Conservation (phyloP, 2,797 vertebrate genomes). For the Gymnothorax reevesii region DNA sequence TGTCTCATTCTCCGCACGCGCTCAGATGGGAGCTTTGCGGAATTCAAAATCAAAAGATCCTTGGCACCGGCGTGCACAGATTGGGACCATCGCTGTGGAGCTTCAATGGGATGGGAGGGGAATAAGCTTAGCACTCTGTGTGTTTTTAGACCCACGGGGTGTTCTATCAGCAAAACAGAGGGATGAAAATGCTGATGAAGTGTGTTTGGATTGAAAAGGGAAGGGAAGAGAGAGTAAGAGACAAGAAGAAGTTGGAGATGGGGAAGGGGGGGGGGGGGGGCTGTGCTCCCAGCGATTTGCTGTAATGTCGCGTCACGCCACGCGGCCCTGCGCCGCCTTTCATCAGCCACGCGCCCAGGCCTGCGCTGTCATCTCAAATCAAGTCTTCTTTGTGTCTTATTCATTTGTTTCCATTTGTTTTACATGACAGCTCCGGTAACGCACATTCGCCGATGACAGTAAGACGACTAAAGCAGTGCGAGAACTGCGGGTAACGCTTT, state of each 20-base stretch:
- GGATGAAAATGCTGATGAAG: constrained; percentile 42
- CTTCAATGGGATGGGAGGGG: constrained; percentile 29
- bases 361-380: not conserved
- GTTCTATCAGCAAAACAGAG: constrained; percentile 64
- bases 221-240: constrained; percentile 29
- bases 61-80: constrained; percentile 58
- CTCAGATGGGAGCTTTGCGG: constrained; percentile 66
- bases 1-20: constrained; percentile 62
- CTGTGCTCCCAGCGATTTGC: not conserved
- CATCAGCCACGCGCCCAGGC: not conserved
- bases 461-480: not conserved
- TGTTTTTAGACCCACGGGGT: constrained; percentile 62
- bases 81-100: constrained; percentile 58
- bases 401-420: not conserved
- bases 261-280: not conserved
- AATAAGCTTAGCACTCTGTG: constrained; percentile 34
- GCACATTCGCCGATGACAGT: not conserved
- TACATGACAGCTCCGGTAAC: not conserved
- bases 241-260: constrained; percentile 16
- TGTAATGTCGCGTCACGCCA: not conserved
- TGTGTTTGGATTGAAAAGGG: constrained; percentile 19
- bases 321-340: not conserved
- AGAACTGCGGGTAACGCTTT: not conserved
- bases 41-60: constrained; percentile 70
- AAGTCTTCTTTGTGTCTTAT: not conserved